Percentiles rank a stretch among this genome's conserved stretches.
These are phyloP conservation scores for Pristionchus mayeri DNA, from an alignment of 2,888 invertebrate genomes.

Conservation along the genomic window DNA sequence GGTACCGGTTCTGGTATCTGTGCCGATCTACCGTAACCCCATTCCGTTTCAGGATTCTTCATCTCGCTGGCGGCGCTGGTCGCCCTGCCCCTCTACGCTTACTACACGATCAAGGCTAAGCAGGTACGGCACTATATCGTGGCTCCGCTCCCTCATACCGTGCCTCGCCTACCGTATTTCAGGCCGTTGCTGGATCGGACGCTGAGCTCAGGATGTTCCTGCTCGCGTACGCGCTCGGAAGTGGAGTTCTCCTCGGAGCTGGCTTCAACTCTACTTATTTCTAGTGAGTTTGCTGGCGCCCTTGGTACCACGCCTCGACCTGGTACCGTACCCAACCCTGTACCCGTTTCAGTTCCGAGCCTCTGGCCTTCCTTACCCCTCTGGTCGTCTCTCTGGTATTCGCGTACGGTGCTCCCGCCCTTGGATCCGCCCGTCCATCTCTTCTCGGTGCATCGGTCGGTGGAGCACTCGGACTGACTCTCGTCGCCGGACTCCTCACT, in stretches of 20 bases:
- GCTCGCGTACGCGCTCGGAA: slow-evolving; percentile 57
- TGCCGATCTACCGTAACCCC: background rate
- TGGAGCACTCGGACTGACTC: slow-evolving; percentile 5
- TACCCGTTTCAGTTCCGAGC: slow-evolving; percentile 51
- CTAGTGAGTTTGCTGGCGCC: background rate
- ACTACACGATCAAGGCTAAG: slow-evolving; percentile 1
- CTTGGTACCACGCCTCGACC: background rate
- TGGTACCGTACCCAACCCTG: background rate
- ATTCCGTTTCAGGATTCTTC: slow-evolving; percentile 6
- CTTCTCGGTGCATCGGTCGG: slow-evolving; percentile 46
- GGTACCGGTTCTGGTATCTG: too few relatives aligned
- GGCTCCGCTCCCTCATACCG: too few relatives aligned
- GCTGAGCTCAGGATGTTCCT: slow-evolving; percentile 59
- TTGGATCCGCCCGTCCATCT: slow-evolving; percentile 12
- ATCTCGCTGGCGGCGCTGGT: background rate
- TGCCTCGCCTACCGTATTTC: background rate
- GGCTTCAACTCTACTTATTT: slow-evolving; percentile 60
- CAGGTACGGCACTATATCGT: background rate
- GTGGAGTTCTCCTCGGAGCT: slow-evolving; percentile 65
- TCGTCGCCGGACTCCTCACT: slow-evolving; percentile 25
- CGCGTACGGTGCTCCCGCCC: slow-evolving; percentile 43
- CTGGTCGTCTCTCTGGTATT: slow-evolving; percentile 57
- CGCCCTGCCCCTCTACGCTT: slow-evolving; percentile 32
- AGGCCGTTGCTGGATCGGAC: slow-evolving; percentile 53
- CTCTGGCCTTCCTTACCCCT: slow-evolving; percentile 63